Percentiles rank a stretch among this genome's conserved stretches.
Conservation (phyloP, 1,140 invertebrate species). For the Tenebrio molitor region DNA sequence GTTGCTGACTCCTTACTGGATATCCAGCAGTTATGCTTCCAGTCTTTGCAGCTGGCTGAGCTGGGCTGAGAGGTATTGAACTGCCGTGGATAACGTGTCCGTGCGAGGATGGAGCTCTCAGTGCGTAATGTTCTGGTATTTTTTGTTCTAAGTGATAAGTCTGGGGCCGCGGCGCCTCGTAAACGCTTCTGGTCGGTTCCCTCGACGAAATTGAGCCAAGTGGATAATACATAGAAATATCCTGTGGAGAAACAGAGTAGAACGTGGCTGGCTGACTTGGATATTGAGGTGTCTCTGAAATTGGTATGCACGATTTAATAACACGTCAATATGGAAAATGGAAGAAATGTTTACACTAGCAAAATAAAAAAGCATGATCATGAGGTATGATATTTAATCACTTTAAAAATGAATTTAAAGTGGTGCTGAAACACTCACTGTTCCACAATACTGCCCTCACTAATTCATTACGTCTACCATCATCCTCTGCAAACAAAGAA, state of each 20-base stretch:
- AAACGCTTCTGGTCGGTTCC: conserved; percentile 60
- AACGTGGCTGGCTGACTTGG: conserved; percentile 59
- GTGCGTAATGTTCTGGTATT: conserved; percentile 59
- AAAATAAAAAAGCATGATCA: conserved; percentile 2
- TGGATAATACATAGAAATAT: conserved; percentile 63
- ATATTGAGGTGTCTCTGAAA: conserved; percentile 64
- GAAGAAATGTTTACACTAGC: not conserved
- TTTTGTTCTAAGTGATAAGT: conserved; percentile 63
- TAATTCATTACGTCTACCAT: conserved; percentile 81
- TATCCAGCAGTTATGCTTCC: conserved; percentile 64
- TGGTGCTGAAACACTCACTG: conserved; percentile 73
- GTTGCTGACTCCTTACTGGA: conserved; percentile 62
- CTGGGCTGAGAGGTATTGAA: conserved; percentile 59
- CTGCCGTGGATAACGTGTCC: conserved; percentile 62
- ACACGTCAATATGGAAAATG: not conserved
- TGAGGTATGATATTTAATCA: not conserved
- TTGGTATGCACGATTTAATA: not conserved
- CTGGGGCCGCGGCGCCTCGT: conserved; percentile 59
- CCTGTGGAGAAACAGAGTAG: conserved; percentile 61
- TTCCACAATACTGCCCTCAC: conserved; percentile 84
- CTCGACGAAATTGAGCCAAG: conserved; percentile 51
- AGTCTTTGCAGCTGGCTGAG: conserved; percentile 60
- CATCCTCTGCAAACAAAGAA: conserved; percentile 78
- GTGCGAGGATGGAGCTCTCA: conserved; percentile 57
- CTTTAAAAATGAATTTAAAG: conserved; percentile 13